Percentiles rank a stretch among this genome's conserved stretches.
phyloP scores from a whole-genome alignment of 2,113 vertebrate species.

The Pteruthius melanotis region DNA sequence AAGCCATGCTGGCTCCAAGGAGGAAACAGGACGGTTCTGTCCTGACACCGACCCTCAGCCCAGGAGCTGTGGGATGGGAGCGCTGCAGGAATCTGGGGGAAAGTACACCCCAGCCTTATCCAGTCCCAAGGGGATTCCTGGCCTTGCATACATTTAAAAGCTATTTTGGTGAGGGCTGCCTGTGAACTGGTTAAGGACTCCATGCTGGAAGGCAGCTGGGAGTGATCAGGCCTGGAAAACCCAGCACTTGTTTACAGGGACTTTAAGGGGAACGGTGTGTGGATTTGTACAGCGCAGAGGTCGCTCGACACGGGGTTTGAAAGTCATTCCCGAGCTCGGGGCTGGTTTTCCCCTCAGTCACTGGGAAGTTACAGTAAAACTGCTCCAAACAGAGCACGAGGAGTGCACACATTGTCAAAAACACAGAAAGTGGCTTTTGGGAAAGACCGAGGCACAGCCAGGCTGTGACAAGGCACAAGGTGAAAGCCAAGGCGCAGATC shows the following conservation, averaged over 20 bases:
- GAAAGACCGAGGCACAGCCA: neutral
- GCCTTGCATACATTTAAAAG: neutral
- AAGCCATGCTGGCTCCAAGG: neutral
- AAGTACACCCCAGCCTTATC: neutral
- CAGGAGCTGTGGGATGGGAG: neutral
- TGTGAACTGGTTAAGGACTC: neutral
- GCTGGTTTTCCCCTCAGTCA: neutral
- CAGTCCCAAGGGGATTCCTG: neutral
- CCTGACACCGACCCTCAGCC: neutral
- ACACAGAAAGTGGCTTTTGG: rapidly evolving
- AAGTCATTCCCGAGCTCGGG: neutral
- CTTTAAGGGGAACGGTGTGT: neutral
- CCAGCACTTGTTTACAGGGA: neutral
- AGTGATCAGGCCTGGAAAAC: neutral
- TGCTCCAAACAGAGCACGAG: neutral
- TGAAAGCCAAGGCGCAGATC: neutral
- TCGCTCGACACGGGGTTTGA: neutral
- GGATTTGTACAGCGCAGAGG: neutral
- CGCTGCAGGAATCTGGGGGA: neutral
- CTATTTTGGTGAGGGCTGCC: neutral
- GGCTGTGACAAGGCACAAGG: neutral
- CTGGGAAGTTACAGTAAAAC: neutral
- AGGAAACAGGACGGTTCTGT: neutral
- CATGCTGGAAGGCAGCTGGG: neutral
- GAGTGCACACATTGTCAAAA: rapidly evolving